These are phyloP conservation scores for Pluvianellus socialis DNA, from an alignment of 2,113 vertebrate genomes.

Conservation along the genomic window DNA sequence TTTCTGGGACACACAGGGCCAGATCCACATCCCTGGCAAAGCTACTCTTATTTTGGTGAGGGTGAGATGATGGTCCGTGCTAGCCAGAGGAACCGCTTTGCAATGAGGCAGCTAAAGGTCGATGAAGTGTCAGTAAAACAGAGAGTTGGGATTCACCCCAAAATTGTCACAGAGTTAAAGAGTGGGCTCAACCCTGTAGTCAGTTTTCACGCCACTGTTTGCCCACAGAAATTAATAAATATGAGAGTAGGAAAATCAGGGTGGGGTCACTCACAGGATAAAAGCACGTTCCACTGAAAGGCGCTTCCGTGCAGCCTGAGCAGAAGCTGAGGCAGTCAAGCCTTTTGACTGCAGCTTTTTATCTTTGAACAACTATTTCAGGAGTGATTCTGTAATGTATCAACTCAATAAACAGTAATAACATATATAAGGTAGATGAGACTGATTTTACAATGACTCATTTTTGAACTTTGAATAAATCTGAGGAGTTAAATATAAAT, in stretches of 20 bases:
- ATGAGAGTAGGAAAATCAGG: neutral
- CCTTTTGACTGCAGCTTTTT: neutral
- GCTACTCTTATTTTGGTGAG: neutral
- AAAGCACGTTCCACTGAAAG: neutral
- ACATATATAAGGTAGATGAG: neutral
- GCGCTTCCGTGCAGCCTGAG: fast-evolving
- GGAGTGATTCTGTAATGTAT: neutral
- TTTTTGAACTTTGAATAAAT: neutral
- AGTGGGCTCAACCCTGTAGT: neutral
- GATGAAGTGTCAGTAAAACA: neutral
- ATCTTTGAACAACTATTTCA: neutral
- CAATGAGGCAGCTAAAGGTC: neutral
- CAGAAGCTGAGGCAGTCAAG: neutral
- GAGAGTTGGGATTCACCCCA: neutral
- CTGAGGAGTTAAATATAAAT: neutral
- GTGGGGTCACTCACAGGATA: fast-evolving
- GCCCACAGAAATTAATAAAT: neutral
- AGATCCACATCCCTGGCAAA: neutral
- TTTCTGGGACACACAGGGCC: neutral
- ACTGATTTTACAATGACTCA: neutral
- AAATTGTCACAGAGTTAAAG: neutral
- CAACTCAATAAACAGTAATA: neutral
- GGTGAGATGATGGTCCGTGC: neutral
- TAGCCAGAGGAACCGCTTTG: neutral
- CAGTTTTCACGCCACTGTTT: neutral